Conservation (phyloP, 92 coral and sea anemone genomes). For the Heliopora coerulea region DNA sequence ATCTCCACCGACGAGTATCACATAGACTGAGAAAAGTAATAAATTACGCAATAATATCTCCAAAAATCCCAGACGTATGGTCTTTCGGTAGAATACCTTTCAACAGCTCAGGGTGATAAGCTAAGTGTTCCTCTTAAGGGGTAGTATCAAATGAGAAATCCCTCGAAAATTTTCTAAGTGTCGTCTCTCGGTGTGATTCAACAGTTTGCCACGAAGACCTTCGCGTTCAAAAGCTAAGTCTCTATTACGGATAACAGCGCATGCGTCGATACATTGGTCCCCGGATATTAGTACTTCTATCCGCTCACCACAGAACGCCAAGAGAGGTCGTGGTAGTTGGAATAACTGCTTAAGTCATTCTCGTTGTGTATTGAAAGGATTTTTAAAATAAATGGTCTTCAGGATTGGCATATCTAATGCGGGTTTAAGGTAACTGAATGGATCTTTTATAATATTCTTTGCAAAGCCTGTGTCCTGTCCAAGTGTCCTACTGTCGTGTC, state of each 20-base stretch:
- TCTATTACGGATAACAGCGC: slow-evolving; percentile 75
- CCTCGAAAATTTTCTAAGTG: slow-evolving; percentile 96
- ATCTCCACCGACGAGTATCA: not conserved
- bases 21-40: not conserved
- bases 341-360: too few relatives aligned
- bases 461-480: too few relatives aligned
- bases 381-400: too few relatives aligned
- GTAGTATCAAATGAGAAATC: slow-evolving; percentile 64
- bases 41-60: slow-evolving; percentile 54
- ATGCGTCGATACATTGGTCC: slow-evolving; percentile 58
- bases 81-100: slow-evolving; percentile 9
- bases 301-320: too few relatives aligned
- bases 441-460: too few relatives aligned
- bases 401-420: too few relatives aligned
- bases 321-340: too few relatives aligned
- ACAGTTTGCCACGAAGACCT: slow-evolving; percentile 68
- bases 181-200: slow-evolving; percentile 49
- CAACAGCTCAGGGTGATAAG: not conserved
- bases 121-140: slow-evolving; percentile 34
- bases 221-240: slow-evolving; percentile 77
- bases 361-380: too few relatives aligned
- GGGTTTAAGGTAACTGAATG: too few relatives aligned
- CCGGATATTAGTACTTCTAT: too few relatives aligned
- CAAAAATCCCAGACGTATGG: slow-evolving; percentile 17
- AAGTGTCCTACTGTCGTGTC: too few relatives aligned